phyloP scores from a whole-genome alignment of 2,888 invertebrate genomes.

The Eledone cirrhosa region DNA sequence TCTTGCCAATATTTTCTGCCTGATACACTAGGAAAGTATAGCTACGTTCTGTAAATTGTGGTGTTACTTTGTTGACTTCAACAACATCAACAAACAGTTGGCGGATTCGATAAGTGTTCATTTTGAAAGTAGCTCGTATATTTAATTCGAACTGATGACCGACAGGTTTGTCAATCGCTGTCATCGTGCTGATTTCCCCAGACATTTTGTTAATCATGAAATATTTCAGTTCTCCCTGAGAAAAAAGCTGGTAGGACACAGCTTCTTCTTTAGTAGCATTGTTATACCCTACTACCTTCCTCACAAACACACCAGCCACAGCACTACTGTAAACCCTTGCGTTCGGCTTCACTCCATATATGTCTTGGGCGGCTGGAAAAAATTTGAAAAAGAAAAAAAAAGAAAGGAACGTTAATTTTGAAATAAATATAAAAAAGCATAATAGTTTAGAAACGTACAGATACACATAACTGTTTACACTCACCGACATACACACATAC shows the following conservation, averaged over 20 bases:
- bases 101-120: background rate
- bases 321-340: background rate
- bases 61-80: background rate
- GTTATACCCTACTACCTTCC: background rate
- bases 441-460: background rate
- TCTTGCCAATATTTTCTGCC: background rate
- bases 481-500: no score
- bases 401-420: background rate
- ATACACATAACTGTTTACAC: background rate
- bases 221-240: background rate
- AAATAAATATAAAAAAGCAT: background rate
- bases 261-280: background rate
- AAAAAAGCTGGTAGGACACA: background rate
- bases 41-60: background rate
- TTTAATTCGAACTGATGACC: background rate
- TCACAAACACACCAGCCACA: background rate
- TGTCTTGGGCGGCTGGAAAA: background rate
- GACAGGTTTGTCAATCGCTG: background rate
- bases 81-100: background rate
- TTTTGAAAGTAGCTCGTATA: background rate
- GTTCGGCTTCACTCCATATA: background rate
- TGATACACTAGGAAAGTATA: background rate
- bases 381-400: background rate
- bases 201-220: background rate
- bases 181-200: background rate